Base-by-base conservation (phyloP, 1,140 invertebrate species). In the Orchesella cincta region DNA sequence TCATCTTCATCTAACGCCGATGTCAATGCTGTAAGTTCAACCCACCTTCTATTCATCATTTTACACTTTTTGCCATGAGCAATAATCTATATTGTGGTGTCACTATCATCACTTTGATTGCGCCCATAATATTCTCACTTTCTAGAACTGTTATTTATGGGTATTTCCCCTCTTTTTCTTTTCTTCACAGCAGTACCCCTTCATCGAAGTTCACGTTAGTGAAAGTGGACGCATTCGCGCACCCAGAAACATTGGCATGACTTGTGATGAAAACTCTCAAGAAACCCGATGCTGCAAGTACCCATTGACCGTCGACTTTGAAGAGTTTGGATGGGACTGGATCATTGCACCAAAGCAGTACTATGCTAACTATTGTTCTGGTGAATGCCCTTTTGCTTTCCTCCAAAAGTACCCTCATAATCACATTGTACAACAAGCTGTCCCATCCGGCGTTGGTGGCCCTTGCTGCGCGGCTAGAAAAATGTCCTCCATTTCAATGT, bases 251-350 rank as follows among this genome's bases (percentile, higher is more conserved):
- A 88, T 92, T 36, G 92, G 91, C 20, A 88, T 93, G 72, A 91
- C 92, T 83, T 94, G 93, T 85, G 90, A 92, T 78, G 92, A 93
- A 79, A 89, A 90, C 54, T 91, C 89, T 5, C 89, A 92, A 75
- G 93, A 96, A 83, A 89, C 90, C 2, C 88, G 93, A 29, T 96
- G 95, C 85, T 97, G 95, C 84, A 90, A 94, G 20, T 96, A 96
- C 85, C 93, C 94, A 0, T 88, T 99, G 23, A 93, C 93, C 16
- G 95, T 99, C 18, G 94, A 98, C 87, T 99, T 99, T 86, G 93
- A 93, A 81, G 93, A 95, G 80, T 96, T 99, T 83, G 96, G 95
- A 16, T 98, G 97, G 96, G 95, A 98, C 83, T 99, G 96, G 93
- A 96, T 99, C 82, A 95, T 99, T 39, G 96, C 96, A 0, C 97